A percentile compares a stretch with the other conserved stretches of the same genome.
Evolutionary conservation across 2,113 vertebrate species (phyloP).

Genomic region (Syrrhaptes paradoxus): DNA sequence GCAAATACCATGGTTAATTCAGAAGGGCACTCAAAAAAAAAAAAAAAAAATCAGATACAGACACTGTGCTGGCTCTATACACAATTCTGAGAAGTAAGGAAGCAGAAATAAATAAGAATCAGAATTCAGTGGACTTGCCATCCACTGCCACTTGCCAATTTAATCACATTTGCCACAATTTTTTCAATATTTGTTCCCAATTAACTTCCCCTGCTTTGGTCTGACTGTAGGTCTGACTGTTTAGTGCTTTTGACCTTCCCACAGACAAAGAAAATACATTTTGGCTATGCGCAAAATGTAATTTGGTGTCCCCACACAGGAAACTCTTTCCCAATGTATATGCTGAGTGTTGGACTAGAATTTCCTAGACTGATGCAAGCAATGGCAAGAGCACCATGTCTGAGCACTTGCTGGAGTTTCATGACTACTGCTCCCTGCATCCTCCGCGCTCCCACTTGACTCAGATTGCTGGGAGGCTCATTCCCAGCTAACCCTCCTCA

Average conservation of each 20-base stretch:
- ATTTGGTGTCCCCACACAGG: not conserved
- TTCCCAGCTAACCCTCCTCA: not conserved
- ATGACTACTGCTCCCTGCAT: not conserved
- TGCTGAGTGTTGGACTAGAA: not conserved
- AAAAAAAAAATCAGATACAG: not conserved
- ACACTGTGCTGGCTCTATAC: not conserved
- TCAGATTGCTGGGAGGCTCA: not conserved
- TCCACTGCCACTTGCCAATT: too few species aligned
- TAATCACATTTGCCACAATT: not conserved
- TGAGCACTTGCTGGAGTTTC: not conserved
- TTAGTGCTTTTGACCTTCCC: constrained; percentile 8
- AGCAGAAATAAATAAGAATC: not conserved
- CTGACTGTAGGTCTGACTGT: not conserved
- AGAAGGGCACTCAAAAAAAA: not conserved
- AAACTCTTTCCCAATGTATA: not conserved
- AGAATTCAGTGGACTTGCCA: not conserved
- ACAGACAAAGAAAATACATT: constrained; percentile 2
- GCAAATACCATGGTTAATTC: not conserved
- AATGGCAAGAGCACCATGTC: not conserved
- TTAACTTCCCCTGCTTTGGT: not conserved
- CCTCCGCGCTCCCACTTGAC: accelerated
- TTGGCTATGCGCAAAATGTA: not conserved
- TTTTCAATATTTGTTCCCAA: not conserved
- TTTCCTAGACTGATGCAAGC: not conserved
- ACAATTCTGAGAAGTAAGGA: not conserved